Evolutionary conservation across 2,113 vertebrate species (phyloP).

Genomic region (Amphilophus citrinellus): DNA sequence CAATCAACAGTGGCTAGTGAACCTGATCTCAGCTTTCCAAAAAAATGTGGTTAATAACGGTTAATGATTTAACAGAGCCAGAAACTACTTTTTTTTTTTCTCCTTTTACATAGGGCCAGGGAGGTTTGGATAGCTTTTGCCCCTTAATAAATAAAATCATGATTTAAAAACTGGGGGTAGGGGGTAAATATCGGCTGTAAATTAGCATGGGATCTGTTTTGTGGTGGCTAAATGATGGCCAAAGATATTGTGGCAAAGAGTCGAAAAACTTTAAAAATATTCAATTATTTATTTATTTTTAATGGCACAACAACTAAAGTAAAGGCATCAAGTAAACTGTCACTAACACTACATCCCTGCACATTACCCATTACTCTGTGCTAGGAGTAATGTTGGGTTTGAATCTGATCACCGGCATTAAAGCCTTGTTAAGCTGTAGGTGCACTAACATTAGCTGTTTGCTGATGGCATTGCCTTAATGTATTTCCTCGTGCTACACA

Average conservation of each 20-base stretch:
- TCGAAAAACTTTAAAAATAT: neutral
- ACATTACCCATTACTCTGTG: constrained; percentile 13
- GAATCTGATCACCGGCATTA: constrained; percentile 28
- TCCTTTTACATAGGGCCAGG: no score
- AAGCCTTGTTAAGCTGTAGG: constrained; percentile 54
- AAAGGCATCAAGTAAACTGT: neutral
- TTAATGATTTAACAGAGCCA: no score
- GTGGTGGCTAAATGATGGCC: neutral
- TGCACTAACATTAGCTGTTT: constrained; percentile 35
- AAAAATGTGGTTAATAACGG: no score
- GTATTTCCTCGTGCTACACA: constrained; percentile 18
- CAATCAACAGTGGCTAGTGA: no score
- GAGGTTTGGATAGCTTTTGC: neutral
- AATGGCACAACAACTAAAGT: neutral
- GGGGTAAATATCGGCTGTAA: neutral
- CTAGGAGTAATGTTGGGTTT: constrained; percentile 22
- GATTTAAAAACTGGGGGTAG: neutral
- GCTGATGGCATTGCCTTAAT: constrained; percentile 48
- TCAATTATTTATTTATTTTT: neutral
- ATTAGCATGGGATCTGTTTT: neutral
- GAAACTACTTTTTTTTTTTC: no score
- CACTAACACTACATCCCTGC: neutral
- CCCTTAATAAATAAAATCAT: neutral
- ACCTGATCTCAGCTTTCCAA: no score
- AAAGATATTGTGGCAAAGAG: neutral